A percentile compares a stretch with the other conserved stretches of the same genome.
phyloP scores from a whole-genome alignment of 2,888 invertebrate genomes.

The Heteropelma amictum region DNA sequence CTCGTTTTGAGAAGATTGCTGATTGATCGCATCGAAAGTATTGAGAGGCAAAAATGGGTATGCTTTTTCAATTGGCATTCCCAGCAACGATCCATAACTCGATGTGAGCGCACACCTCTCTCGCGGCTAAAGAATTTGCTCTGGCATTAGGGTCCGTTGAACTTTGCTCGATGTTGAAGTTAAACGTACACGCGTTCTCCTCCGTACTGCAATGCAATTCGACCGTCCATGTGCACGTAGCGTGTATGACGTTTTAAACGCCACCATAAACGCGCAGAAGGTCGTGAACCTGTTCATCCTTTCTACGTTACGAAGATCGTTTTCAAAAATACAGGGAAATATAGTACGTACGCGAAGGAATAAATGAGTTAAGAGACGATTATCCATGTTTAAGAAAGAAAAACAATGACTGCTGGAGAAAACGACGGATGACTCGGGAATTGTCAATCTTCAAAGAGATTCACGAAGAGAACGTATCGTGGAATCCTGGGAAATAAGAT shows the following conservation, averaged over 20 bases:
- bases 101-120: slow-evolving; percentile 24
- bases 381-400: neutral
- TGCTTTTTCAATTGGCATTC: slow-evolving; percentile 37
- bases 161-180: slow-evolving; percentile 33
- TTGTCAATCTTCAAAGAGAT: slow-evolving; percentile 13
- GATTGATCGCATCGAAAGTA: slow-evolving; percentile 29
- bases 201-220: slow-evolving; percentile 2
- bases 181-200: slow-evolving; percentile 22
- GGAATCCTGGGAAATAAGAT: neutral
- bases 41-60: too few species aligned
- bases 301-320: slow-evolving; percentile 3
- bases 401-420: neutral
- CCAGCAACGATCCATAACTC: slow-evolving; percentile 34
- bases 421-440: slow-evolving; percentile 12
- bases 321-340: neutral
- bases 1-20: slow-evolving; percentile 9
- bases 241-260: neutral
- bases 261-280: neutral
- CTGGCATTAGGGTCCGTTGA: slow-evolving; percentile 50
- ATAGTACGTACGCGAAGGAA: neutral
- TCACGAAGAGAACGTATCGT: neutral
- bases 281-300: slow-evolving; percentile 27
- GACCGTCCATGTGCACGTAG: slow-evolving; percentile 1
- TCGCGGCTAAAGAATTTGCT: slow-evolving; percentile 41
- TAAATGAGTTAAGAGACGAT: neutral